Percentiles rank a stretch among this genome's conserved stretches.
These are phyloP conservation scores for Endotricha flammealis DNA, from an alignment of 2,888 invertebrate species.

Conservation along the genomic window DNA sequence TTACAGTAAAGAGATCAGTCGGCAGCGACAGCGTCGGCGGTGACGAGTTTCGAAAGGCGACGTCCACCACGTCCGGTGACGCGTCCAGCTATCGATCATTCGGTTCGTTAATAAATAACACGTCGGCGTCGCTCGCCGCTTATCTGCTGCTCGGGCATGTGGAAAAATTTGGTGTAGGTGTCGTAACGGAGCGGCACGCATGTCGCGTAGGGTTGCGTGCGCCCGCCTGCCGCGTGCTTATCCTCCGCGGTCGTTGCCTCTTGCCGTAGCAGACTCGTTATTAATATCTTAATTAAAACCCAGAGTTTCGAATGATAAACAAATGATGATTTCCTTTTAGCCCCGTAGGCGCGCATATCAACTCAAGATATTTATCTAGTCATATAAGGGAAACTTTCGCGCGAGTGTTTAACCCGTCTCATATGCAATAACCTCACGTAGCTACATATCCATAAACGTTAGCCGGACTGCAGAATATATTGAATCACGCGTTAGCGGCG, in stretches of 20 bases:
- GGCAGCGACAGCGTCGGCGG: slow-evolving; percentile 41
- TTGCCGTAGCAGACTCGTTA: slow-evolving; percentile 46
- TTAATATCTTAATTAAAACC: slow-evolving; percentile 63
- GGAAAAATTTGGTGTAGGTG: slow-evolving; percentile 78
- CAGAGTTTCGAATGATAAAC: slow-evolving; percentile 20
- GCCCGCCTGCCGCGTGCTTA: slow-evolving; percentile 49
- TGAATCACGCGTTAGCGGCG: slow-evolving; percentile 48
- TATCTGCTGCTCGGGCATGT: slow-evolving; percentile 77
- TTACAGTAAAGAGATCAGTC: slow-evolving; percentile 32
- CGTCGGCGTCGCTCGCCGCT: slow-evolving; percentile 72
- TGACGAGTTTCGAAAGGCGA: slow-evolving; percentile 69
- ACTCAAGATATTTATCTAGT: slow-evolving; percentile 21
- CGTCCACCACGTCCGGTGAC: slow-evolving; percentile 69
- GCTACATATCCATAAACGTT: slow-evolving; percentile 49
- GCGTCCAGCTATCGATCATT: slow-evolving; percentile 78
- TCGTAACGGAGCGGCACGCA: slow-evolving; percentile 74
- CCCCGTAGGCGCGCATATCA: slow-evolving; percentile 3
- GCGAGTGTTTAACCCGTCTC: slow-evolving; percentile 43
- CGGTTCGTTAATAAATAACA: slow-evolving; percentile 79
- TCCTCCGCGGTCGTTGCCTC: slow-evolving; percentile 60
- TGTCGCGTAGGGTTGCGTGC: slow-evolving; percentile 64
- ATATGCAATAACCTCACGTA: slow-evolving; percentile 55
- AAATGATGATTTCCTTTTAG: slow-evolving; percentile 13
- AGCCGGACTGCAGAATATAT: slow-evolving; percentile 46
- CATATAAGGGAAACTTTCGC: slow-evolving; percentile 42